Evolutionary conservation across 2,797 vertebrate species (phyloP).

Genomic region (Sebastes ruberrimus): DNA sequence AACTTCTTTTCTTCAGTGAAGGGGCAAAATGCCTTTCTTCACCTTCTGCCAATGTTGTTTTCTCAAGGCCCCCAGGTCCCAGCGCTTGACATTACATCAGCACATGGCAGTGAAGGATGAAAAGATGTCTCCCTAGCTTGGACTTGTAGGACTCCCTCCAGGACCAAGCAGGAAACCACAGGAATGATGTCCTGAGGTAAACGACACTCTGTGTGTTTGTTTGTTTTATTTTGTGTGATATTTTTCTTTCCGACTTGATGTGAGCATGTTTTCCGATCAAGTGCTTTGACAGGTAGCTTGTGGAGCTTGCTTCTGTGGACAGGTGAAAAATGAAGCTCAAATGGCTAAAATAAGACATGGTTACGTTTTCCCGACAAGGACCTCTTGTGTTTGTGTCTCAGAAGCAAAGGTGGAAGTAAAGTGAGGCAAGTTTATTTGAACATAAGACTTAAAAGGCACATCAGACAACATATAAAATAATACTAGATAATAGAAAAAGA

Average conservation of each 20-base stretch:
- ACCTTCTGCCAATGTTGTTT: conserved; percentile 37
- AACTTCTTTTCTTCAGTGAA: not conserved
- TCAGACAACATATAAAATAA: not conserved
- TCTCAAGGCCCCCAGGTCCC: conserved; percentile 9
- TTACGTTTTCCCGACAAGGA: not conserved
- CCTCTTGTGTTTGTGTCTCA: not conserved
- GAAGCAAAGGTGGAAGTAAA: not conserved
- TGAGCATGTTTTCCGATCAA: not conserved
- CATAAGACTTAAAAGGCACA: not conserved
- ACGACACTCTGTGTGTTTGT: conserved; percentile 7
- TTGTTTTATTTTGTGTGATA: conserved; percentile 15
- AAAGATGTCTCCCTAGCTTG: not conserved
- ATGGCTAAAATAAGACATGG: not conserved
- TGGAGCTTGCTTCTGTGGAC: not conserved
- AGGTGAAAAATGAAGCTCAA: not conserved
- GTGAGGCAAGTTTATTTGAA: not conserved
- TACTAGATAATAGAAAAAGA: not conserved
- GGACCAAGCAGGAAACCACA: conserved; percentile 38
- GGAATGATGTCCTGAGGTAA: conserved; percentile 26
- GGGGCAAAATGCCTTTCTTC: not conserved
- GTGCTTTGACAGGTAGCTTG: not conserved
- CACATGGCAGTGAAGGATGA: conserved; percentile 17
- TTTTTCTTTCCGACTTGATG: not conserved
- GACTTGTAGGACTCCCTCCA: conserved; percentile 8
- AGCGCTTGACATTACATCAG: conserved; percentile 34